A percentile compares a stretch with the other conserved stretches of the same genome.
Conservation (phyloP, 2,888 invertebrate species). For the Dysmachus trigonus region DNA sequence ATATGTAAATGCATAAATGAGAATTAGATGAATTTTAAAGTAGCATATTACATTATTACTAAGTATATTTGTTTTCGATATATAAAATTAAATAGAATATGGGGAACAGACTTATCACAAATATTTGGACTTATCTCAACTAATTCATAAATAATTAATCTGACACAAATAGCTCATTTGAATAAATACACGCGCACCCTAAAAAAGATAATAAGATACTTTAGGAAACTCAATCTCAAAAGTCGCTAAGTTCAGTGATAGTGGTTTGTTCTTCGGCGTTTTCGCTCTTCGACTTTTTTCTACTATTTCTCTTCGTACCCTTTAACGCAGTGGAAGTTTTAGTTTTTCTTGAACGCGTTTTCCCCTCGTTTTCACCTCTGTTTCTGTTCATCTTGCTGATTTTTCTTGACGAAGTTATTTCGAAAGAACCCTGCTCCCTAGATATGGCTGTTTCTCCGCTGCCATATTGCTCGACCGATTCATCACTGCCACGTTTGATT, state of each 20-base stretch:
- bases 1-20: not conserved
- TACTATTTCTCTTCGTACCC: not conserved
- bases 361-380: not conserved
- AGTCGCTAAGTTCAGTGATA: not conserved
- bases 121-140: not conserved
- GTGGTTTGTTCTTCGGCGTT: not conserved
- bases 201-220: not conserved
- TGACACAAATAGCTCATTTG: not conserved
- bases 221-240: not conserved
- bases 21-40: not conserved
- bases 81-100: not conserved
- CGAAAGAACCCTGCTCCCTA: not conserved
- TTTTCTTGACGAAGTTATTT: not conserved
- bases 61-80: not conserved
- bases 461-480: not conserved
- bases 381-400: not conserved
- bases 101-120: not conserved
- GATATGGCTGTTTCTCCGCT: not conserved
- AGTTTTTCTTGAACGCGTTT: not conserved
- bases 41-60: not conserved
- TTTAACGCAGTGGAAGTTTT: not conserved
- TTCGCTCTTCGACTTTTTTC: not conserved
- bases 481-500: not conserved
- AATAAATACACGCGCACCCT: not conserved
- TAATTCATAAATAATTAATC: not conserved